Conservation (phyloP, 1,140 invertebrate genomes). For the Ectropis grisescens region DNA sequence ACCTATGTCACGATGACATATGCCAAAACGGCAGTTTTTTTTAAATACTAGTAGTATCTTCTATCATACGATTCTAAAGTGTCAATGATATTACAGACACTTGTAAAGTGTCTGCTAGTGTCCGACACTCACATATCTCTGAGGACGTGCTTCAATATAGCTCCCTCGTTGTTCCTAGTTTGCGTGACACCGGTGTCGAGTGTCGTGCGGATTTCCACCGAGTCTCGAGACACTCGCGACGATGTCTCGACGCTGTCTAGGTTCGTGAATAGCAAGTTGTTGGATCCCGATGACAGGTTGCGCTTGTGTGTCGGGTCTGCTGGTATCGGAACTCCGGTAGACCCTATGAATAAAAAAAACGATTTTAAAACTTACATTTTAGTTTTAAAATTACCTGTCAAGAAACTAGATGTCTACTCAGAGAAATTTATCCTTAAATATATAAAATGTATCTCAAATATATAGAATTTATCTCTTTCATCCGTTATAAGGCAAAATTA, state of each 20-base stretch:
- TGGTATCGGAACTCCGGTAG: slow-evolving; percentile 20
- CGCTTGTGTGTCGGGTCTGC: slow-evolving; percentile 28
- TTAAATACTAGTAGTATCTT: too few relatives aligned
- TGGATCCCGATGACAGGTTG: slow-evolving; percentile 45
- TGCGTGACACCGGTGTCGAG: slow-evolving; percentile 58
- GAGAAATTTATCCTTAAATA: not conserved
- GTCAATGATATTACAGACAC: too few relatives aligned
- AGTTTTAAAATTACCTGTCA: not conserved
- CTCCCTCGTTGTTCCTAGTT: slow-evolving; percentile 55
- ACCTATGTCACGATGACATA: too few relatives aligned
- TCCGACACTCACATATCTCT: slow-evolving; percentile 41
- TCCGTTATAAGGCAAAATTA: too few relatives aligned
- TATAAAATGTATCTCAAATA: not conserved
- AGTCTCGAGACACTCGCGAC: slow-evolving; percentile 30
- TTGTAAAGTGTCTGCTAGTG: too few relatives aligned
- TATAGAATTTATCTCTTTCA: too few relatives aligned
- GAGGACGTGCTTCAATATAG: slow-evolving; percentile 62
- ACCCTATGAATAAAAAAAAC: slow-evolving; percentile 24
- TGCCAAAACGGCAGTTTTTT: too few relatives aligned
- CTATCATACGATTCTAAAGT: too few relatives aligned
- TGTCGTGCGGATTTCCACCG: slow-evolving; percentile 21
- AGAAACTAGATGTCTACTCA: not conserved
- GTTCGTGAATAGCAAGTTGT: slow-evolving; percentile 50
- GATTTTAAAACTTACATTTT: not conserved
- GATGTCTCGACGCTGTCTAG: slow-evolving; percentile 35